phyloP scores from a whole-genome alignment of 2,113 vertebrate genomes.

The Felis chaus region DNA sequence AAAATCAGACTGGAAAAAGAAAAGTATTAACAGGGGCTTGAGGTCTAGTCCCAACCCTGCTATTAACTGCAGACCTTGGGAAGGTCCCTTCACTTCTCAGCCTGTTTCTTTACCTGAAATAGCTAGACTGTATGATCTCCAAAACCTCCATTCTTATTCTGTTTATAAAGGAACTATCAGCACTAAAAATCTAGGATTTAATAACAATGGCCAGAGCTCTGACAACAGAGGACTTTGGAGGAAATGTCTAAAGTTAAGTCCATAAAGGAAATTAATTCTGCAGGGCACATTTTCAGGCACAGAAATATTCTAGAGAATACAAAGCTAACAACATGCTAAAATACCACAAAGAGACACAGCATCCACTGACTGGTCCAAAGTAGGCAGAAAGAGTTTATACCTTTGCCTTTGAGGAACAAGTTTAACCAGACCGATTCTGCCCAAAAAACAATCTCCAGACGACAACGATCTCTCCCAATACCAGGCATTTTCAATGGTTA shows the following conservation, averaged over 20 bases:
- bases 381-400: background rate
- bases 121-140: background rate
- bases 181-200: background rate
- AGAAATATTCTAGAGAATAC: background rate
- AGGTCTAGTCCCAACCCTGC: background rate
- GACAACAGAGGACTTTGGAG: background rate
- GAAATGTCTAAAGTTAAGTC: background rate
- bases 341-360: background rate
- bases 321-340: conserved; percentile 12
- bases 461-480: background rate
- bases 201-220: conserved; percentile 1
- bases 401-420: background rate
- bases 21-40: background rate
- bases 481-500: background rate
- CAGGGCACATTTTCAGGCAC: background rate
- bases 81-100: background rate
- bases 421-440: background rate
- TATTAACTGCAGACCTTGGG: background rate
- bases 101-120: background rate
- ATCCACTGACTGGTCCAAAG: background rate
- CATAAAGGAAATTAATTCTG: conserved; percentile 30
- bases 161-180: background rate
- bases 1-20: background rate
- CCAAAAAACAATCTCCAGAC: conserved; percentile 27
- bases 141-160: background rate